Evolutionary conservation across 2,797 vertebrate species (phyloP), one percentile per base, ranked within the genome.

Genomic region (Semaprochilodus insignis): DNA sequence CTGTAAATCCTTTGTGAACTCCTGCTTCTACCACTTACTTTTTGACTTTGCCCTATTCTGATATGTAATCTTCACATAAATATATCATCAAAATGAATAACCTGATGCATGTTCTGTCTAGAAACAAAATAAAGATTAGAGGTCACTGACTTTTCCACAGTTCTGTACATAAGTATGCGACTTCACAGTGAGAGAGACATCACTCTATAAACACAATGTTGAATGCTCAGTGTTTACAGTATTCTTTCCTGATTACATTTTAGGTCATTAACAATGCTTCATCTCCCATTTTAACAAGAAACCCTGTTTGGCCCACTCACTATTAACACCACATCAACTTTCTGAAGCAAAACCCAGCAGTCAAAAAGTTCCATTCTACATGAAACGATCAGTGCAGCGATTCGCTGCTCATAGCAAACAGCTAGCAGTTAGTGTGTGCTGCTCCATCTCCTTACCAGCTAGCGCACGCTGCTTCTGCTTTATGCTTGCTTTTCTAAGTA

Each of bases 401-500:
- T 59, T 48, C 5, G 10, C 48, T 25, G 69, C 67, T 80, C n/a
- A 27, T 23, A 70, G 21, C 51, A 60, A 84, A 80, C 75, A 55
- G 52, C 82, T 77, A 69, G 60, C 27, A 80, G 72, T 54, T 63
- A 69, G 40, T 65, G 19, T 74, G 74, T 69, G 27, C n/a, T 79
- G 55, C 25, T 69, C 81, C 51, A 16, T 13, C 40, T 63, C 60
- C 55, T 36, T 63, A 52, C 52, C 23, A 66, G 60, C 51, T 3
- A 31, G 23, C 60, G 2, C 11, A 57, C 34, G 40, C 10, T 11
- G 55, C 78, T 62, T 52, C 63, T 66, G 51, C 34, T 63, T 54
- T 80, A 27, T 36, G 71, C 69, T 60, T 94, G 92, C 90, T 92
- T 93, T 92, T 92, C 88, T 89, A 93, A 92, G 90, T 92, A 92